phyloP scores from a whole-genome alignment of 2,797 vertebrate genomes.

The Rhynchotus rufescens region DNA sequence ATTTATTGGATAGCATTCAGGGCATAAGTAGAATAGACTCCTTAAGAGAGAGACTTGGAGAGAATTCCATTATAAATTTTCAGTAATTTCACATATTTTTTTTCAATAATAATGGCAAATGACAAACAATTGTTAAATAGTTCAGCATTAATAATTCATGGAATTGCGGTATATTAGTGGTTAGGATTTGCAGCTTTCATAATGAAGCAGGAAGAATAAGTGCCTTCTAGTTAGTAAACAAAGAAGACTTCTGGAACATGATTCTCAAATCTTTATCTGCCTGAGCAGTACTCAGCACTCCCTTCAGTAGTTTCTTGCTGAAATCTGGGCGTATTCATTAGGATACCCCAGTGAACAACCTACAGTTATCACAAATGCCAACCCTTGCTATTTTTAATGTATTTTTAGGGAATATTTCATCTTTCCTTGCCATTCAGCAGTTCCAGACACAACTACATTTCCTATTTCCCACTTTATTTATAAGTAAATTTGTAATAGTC shows the following conservation, averaged over 20 bases:
- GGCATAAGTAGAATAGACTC: not conserved
- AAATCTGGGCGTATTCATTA: not conserved
- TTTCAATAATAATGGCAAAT: not conserved
- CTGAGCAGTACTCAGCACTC: not conserved
- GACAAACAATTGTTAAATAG: not conserved
- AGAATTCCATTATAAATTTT: slow-evolving; percentile 1
- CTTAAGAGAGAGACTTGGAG: not conserved
- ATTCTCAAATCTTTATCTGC: not conserved
- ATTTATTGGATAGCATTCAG: not conserved
- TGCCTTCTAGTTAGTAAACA: not conserved
- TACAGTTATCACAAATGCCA: not conserved
- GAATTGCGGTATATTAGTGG: not conserved
- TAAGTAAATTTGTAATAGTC: slow-evolving; percentile 13
- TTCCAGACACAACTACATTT: slow-evolving; percentile 13
- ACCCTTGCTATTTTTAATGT: not conserved
- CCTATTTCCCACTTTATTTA: slow-evolving; percentile 8
- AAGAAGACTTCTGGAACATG: not conserved
- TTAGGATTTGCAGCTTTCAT: not conserved
- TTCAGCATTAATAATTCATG: not conserved
- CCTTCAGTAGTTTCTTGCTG: not conserved
- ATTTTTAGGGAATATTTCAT: not conserved
- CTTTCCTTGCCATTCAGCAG: not conserved
- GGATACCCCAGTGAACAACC: not conserved
- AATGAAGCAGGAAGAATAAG: not conserved
- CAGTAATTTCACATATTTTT: not conserved